Evolutionary conservation across 2,113 vertebrate genomes (phyloP).

Genomic region (Leucopsar rothschildi): DNA sequence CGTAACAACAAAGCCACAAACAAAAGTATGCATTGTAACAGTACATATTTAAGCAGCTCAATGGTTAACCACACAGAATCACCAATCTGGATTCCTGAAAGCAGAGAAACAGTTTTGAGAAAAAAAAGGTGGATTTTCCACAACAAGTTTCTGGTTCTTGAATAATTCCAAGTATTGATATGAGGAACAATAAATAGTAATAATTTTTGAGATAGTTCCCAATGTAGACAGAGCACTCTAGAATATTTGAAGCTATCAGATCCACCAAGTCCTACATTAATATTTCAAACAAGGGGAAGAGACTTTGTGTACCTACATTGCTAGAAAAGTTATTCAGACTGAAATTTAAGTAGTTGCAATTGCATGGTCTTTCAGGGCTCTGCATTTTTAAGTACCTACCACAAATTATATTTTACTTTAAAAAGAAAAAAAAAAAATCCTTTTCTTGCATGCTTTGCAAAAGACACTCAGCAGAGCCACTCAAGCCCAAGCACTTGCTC

Average conservation of each 20-base stretch:
- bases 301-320: not conserved
- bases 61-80: not conserved
- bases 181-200: not conserved
- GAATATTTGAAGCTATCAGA: not conserved
- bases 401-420: not conserved
- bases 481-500: not conserved
- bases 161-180: not conserved
- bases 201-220: not conserved
- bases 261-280: not conserved
- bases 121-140: not conserved
- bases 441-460: not conserved
- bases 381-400: not conserved
- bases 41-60: not conserved
- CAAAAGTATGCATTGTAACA: not conserved
- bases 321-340: not conserved
- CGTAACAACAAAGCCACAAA: not conserved
- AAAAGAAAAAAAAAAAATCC: not conserved
- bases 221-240: not conserved
- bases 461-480: not conserved
- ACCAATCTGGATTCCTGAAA: not conserved
- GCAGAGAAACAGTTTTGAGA: not conserved
- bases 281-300: not conserved
- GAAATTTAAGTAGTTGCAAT: not conserved
- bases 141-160: not conserved
- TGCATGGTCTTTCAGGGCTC: not conserved